phyloP scores from a whole-genome alignment of 2,113 vertebrate species.

The Anarhynchus alexandrinus region DNA sequence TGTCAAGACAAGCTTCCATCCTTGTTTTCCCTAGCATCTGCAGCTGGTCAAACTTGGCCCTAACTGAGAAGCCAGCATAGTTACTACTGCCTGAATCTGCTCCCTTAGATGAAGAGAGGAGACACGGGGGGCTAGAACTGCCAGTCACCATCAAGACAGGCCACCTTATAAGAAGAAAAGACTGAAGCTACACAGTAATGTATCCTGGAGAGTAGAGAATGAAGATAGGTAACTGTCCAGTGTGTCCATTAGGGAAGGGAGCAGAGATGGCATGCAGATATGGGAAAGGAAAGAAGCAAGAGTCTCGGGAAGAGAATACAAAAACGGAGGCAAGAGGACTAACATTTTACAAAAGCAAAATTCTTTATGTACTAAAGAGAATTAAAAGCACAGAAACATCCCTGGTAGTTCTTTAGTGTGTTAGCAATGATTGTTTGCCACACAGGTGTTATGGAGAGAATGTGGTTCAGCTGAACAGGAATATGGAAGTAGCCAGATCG shows the following conservation, averaged over 20 bases:
- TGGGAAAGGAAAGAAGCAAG: neutral
- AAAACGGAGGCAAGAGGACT: neutral
- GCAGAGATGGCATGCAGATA: neutral
- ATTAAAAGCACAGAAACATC: neutral
- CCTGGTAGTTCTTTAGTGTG: neutral
- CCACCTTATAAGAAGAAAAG: neutral
- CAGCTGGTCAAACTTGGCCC: too few species aligned
- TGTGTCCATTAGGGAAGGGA: neutral
- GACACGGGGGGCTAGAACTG: neutral
- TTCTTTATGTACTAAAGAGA: neutral
- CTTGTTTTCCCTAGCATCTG: neutral
- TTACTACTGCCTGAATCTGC: neutral
- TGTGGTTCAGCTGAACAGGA: neutral
- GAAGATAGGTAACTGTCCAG: neutral
- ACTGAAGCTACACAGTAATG: neutral
- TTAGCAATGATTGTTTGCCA: neutral
- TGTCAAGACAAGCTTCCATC: neutral
- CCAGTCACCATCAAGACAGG: neutral
- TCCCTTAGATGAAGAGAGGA: neutral
- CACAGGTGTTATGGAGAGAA: neutral
- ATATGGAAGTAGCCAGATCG: neutral
- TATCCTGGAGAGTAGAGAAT: neutral
- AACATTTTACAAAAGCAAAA: neutral
- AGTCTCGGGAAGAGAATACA: neutral
- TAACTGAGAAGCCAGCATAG: neutral